Base-by-base conservation (phyloP, 2,797 vertebrate species). In the Lophura swinhoii region DNA sequence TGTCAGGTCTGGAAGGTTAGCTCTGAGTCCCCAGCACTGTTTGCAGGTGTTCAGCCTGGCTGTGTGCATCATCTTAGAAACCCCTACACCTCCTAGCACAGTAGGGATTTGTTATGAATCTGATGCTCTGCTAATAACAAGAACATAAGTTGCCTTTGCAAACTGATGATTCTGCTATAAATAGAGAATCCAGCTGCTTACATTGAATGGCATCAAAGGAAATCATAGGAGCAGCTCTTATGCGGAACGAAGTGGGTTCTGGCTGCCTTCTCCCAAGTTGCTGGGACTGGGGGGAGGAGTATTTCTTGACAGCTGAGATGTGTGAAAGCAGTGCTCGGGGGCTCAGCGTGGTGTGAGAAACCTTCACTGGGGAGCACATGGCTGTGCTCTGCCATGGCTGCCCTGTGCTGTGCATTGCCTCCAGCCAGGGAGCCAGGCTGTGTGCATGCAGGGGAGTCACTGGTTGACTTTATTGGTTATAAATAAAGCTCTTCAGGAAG, bases 181-280 rank as follows among this genome's bases (percentile, higher is more conserved):
- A 96, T 95, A 96, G 94, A 90, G 71, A 91, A 95, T 94, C 91
- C 95, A 96, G 94, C 95, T 95, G 93, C 94, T 90, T 90, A 81
- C 5, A 0, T 35, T 96, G 95, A 92, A 94, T 91, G 77, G 80
- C 96, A 96, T 96, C 91, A 93, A 92, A 96, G 94, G 23, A 86
- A 91, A 96, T 93, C 85, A 63, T 1, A 64, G 87, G 35, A 91
- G 63, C 85, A 70, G 91, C 71, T 93, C 79, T 94, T 72, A 35
- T 4, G 67, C 85, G 44, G 79, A 81, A 71, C 75, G 89, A 94
- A 92, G 91, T 84, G 91, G 79, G 75, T 95, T 93, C 91, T 87
- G 88, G 64, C 81, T 88, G 90, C 78, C 94, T 90, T 74, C 81
- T 85, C 37, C 2, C 8, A 87, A 87, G 81, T 53, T 7, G 12